Percentiles rank a stretch among this genome's conserved stretches.
These are phyloP conservation scores for Escarpia spicata DNA, from an alignment of 2,888 invertebrate species.

Conservation along the genomic window DNA sequence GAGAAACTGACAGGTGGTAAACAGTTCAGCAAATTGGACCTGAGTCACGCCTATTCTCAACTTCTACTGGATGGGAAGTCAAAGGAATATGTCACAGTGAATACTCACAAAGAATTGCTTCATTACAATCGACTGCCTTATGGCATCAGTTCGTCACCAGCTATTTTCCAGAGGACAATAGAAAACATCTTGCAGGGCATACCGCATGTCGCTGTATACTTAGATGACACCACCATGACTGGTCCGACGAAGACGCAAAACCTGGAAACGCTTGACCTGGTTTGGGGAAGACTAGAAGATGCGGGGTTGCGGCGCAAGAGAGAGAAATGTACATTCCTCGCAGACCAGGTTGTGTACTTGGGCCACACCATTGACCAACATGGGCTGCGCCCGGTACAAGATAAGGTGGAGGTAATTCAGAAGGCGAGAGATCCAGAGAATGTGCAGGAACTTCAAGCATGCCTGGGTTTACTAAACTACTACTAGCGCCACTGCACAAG, in stretches of 20 bases:
- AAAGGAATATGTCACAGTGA: no score
- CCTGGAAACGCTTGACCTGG: neutral
- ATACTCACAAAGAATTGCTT: no score
- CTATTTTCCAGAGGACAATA: no score
- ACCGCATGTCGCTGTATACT: neutral
- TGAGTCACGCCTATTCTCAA: constrained; percentile 44
- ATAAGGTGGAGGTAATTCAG: neutral
- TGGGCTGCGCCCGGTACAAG: neutral
- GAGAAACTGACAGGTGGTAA: no score
- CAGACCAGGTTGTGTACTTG: no score
- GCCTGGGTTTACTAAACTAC: no score
- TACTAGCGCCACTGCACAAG: no score
- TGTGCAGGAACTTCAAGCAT: no score
- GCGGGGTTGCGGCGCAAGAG: neutral
- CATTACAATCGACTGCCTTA: constrained; percentile 26
- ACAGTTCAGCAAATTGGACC: constrained; percentile 42
- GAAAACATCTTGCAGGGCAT: neutral
- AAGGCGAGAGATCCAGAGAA: no score
- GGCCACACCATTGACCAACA: neutral
- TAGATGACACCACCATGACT: constrained; percentile 21
- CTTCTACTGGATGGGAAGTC: no score
- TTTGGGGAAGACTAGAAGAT: neutral
- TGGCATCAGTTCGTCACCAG: neutral
- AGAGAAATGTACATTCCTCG: neutral
- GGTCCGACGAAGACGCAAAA: neutral